A percentile compares a stretch with the other conserved stretches of the same genome.
phyloP scores from a whole-genome alignment of 2,113 vertebrate species.

The Cettia cetti region DNA sequence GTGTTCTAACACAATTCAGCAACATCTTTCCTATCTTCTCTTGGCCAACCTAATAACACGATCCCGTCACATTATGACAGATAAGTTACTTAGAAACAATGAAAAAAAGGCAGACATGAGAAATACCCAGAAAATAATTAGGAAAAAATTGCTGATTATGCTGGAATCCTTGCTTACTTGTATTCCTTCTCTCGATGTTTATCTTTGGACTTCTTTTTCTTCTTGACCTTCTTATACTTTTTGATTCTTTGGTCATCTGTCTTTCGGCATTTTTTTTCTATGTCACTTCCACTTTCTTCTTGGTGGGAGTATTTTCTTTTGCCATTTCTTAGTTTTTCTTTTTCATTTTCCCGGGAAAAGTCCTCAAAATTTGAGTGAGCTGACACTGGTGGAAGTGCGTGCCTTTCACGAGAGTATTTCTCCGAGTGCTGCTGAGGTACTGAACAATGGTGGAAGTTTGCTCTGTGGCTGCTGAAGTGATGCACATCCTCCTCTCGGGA shows the following conservation, averaged over 20 bases:
- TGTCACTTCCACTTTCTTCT: neutral
- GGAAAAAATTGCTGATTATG: slow-evolving; percentile 12
- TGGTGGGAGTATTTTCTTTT: slow-evolving; percentile 12
- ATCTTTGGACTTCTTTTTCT: slow-evolving; percentile 91
- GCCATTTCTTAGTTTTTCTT: neutral
- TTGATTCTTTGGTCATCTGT: slow-evolving; percentile 65
- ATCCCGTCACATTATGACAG: neutral
- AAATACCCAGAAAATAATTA: slow-evolving; percentile 17
- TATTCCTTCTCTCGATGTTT: slow-evolving; percentile 78
- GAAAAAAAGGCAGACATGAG: slow-evolving; percentile 12
- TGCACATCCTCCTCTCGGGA: slow-evolving; percentile 35
- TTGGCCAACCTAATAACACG: neutral
- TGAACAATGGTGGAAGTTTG: neutral
- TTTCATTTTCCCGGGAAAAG: neutral
- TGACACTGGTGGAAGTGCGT: fast-evolving
- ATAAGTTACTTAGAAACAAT: slow-evolving; percentile 7
- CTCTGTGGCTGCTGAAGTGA: slow-evolving; percentile 52
- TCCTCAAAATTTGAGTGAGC: neutral
- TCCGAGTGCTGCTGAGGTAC: neutral
- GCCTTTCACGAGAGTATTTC: slow-evolving; percentile 11
- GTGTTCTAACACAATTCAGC: neutral
- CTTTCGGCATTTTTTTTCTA: slow-evolving; percentile 55
- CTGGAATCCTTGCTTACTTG: slow-evolving; percentile 73
- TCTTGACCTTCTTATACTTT: slow-evolving; percentile 90
- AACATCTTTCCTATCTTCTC: neutral